Percentiles rank a stretch among this genome's conserved stretches.
Evolutionary conservation across 2,888 invertebrate genomes (phyloP).

Genomic region (Lasioglossum oenotherae): DNA sequence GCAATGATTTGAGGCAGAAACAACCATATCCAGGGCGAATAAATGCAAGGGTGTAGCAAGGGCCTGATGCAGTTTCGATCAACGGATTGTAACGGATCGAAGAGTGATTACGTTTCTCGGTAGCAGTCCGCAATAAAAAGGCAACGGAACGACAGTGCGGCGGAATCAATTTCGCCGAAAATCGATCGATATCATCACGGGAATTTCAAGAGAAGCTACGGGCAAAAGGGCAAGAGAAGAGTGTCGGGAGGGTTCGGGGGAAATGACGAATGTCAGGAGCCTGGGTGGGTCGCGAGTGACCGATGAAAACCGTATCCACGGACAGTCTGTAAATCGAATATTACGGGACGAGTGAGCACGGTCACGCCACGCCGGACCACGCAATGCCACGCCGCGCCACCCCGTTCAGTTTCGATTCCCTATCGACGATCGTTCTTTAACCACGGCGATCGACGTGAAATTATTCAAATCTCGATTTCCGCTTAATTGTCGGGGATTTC

Average conservation of each 20-base stretch:
- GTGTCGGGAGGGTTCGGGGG: slow-evolving; percentile 10
- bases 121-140: slow-evolving; percentile 18
- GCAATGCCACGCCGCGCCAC: not conserved
- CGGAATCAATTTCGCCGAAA: slow-evolving; percentile 13
- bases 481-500: slow-evolving; percentile 62
- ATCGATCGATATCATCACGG: slow-evolving; percentile 39
- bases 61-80: not conserved
- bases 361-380: not conserved
- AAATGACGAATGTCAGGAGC: slow-evolving; percentile 56
- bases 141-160: not conserved
- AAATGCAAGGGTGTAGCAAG: not conserved
- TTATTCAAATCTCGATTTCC: slow-evolving; percentile 63
- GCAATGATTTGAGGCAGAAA: not conserved
- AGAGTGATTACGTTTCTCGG: slow-evolving; percentile 5
- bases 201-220: slow-evolving; percentile 22
- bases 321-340: slow-evolving; percentile 61
- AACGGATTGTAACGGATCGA: not conserved
- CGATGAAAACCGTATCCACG: slow-evolving; percentile 57
- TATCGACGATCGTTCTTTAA: slow-evolving; percentile 53
- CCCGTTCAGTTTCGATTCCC: slow-evolving; percentile 16
- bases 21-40: not conserved
- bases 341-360: slow-evolving; percentile 44
- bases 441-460: slow-evolving; percentile 52
- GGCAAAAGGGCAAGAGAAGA: slow-evolving; percentile 19
- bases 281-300: slow-evolving; percentile 30